phyloP scores from a whole-genome alignment of 1,140 invertebrate genomes.

The Heliothis virescens region DNA sequence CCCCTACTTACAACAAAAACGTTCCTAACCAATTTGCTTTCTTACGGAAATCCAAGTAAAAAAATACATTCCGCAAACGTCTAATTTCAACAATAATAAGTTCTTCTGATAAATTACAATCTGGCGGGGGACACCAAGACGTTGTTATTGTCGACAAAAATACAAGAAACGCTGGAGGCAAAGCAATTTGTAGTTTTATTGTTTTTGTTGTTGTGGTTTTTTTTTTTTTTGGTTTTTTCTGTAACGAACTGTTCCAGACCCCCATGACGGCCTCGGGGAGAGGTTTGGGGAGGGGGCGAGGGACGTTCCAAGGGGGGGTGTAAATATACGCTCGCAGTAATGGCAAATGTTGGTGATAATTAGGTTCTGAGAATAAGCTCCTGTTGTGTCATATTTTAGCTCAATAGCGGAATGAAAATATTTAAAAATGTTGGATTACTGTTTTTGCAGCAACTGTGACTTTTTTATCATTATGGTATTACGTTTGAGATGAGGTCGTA shows the following conservation, averaged over 20 bases:
- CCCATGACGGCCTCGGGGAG: neutral
- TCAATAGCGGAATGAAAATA: slow-evolving; percentile 16
- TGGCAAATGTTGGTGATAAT: slow-evolving; percentile 43
- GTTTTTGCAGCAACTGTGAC: slow-evolving; percentile 33
- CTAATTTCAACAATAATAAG: slow-evolving; percentile 45
- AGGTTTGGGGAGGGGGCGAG: too few relatives aligned
- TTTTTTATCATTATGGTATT: slow-evolving; percentile 32
- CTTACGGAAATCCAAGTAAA: slow-evolving; percentile 5
- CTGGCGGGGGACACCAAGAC: slow-evolving; percentile 33
- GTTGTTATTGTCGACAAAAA: slow-evolving; percentile 51
- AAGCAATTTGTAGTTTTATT: slow-evolving; percentile 47
- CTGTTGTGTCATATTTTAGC: slow-evolving; percentile 36
- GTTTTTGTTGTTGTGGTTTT: too few relatives aligned
- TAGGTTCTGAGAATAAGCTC: slow-evolving; percentile 38
- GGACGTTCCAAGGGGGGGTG: slow-evolving; percentile 4
- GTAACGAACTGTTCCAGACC: slow-evolving; percentile 42
- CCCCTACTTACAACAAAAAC: slow-evolving; percentile 7
- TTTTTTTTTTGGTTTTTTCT: too few relatives aligned
- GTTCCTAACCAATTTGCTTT: slow-evolving; percentile 4
- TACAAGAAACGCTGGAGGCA: slow-evolving; percentile 46
- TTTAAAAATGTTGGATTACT: slow-evolving; percentile 31
- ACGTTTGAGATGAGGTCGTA: neutral
- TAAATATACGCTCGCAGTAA: slow-evolving; percentile 37
- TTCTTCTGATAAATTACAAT: slow-evolving; percentile 43
- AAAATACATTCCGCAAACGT: slow-evolving; percentile 36